phyloP scores from a whole-genome alignment of 1,140 invertebrate species.

The Brachionus paranguensis region DNA sequence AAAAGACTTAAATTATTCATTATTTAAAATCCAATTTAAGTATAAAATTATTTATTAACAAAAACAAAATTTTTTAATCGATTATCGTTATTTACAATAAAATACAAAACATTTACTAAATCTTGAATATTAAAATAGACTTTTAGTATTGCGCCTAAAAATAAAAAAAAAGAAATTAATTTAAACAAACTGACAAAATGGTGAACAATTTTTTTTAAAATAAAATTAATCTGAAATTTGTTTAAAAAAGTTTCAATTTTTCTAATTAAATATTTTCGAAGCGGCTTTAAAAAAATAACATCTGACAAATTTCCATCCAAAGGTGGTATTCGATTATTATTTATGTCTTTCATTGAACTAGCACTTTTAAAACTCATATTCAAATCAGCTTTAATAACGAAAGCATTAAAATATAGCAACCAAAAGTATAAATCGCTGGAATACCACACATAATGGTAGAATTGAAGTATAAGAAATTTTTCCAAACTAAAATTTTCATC shows the following conservation, averaged over 20 bases:
- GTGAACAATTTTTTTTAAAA: neutral
- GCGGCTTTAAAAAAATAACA: neutral
- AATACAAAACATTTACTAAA: neutral
- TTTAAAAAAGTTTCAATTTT: neutral
- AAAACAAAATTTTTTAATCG: neutral
- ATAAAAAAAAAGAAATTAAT: neutral
- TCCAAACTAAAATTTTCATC: neutral
- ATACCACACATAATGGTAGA: slow-evolving; percentile 2
- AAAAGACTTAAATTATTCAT: no score
- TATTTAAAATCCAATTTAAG: neutral
- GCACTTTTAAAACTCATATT: neutral
- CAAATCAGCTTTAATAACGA: neutral
- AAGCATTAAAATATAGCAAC: neutral
- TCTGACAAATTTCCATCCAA: neutral
- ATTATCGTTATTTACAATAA: neutral
- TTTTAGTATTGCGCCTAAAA: neutral
- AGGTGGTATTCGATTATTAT: neutral
- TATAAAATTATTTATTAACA: neutral
- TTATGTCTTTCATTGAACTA: neutral
- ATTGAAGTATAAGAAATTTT: neutral
- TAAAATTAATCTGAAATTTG: neutral
- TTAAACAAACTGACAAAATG: neutral
- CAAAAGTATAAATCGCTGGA: slow-evolving; percentile 10
- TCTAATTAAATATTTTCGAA: neutral
- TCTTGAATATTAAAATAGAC: neutral